Conservation (phyloP, 2,888 invertebrate species). For the Lagria hirta region DNA sequence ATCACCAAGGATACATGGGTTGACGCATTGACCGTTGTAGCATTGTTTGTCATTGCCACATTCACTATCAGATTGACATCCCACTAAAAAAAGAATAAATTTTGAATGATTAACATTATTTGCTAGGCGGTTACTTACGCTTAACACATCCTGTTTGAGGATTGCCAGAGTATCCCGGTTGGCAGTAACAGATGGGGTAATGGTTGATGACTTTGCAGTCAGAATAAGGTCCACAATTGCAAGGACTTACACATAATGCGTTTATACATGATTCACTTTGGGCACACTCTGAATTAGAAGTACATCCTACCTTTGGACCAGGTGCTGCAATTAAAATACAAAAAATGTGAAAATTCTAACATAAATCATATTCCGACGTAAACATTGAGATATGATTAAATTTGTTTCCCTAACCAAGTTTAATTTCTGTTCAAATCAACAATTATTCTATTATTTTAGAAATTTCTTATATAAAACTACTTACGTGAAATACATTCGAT, state of each 20-base stretch:
- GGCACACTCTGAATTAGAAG: conserved; percentile 78
- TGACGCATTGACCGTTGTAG: conserved; percentile 78
- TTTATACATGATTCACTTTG: conserved; percentile 82
- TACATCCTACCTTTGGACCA: conserved; percentile 70
- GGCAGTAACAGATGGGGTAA: conserved; percentile 83
- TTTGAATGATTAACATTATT: conserved; percentile 7
- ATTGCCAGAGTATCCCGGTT: conserved; percentile 81
- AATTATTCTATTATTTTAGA: conserved; percentile 1
- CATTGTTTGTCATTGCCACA: conserved; percentile 80
- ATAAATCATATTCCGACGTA: too few relatives aligned
- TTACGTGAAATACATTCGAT: conserved; percentile 79
- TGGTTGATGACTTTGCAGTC: conserved; percentile 81
- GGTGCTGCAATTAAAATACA: conserved; percentile 55
- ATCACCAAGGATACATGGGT: conserved; percentile 76
- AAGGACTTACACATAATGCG: conserved; percentile 76
- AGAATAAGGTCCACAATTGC: conserved; percentile 81
- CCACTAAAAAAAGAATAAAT: conserved; percentile 59
- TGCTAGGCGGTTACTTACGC: conserved; percentile 56
- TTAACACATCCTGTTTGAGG: conserved; percentile 79
- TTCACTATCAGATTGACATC: conserved; percentile 80
- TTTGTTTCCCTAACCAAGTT: not conserved
- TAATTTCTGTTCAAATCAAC: conserved; percentile 1
- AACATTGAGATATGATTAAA: too few relatives aligned
- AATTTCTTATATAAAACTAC: conserved; percentile 45
- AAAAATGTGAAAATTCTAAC: too few relatives aligned